A percentile compares a stretch with the other conserved stretches of the same genome.
Evolutionary conservation across 2,888 invertebrate species (phyloP).

Genomic region (Polylopha cassiicola): DNA sequence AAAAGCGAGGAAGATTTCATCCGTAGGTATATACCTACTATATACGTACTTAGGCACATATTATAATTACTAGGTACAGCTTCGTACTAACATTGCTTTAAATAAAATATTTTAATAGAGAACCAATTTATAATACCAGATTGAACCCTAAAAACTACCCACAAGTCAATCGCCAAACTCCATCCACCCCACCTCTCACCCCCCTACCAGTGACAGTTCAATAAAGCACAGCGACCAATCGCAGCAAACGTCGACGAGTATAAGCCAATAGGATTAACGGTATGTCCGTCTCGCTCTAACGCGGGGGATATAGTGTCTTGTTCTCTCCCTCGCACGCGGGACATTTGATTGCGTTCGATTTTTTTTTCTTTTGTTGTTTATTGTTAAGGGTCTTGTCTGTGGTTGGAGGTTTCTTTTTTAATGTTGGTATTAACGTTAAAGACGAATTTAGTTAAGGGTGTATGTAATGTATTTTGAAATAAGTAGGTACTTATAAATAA

Average conservation of each 20-base stretch:
- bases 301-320: conserved; percentile 25
- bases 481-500: no score
- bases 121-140: conserved; percentile 37
- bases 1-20: no score
- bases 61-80: no score
- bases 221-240: conserved; percentile 75
- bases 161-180: conserved; percentile 77
- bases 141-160: conserved; percentile 73
- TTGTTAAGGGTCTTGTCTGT: conserved; percentile 29
- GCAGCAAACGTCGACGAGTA: conserved; percentile 74
- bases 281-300: conserved; percentile 46
- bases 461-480: no score
- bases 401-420: no score
- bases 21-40: no score
- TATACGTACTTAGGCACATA: no score
- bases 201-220: conserved; percentile 76
- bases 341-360: conserved; percentile 72
- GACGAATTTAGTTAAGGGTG: no score
- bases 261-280: conserved; percentile 78
- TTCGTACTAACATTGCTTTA: no score
- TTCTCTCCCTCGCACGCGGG: conserved; percentile 51
- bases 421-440: no score
- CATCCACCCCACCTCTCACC: conserved; percentile 58
- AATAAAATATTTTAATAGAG: no score
- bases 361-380: conserved; percentile 61